Evolutionary conservation across 1,140 invertebrate species (phyloP), one percentile per base, ranked within the genome.

Genomic region (Hydropsyche tenuis): DNA sequence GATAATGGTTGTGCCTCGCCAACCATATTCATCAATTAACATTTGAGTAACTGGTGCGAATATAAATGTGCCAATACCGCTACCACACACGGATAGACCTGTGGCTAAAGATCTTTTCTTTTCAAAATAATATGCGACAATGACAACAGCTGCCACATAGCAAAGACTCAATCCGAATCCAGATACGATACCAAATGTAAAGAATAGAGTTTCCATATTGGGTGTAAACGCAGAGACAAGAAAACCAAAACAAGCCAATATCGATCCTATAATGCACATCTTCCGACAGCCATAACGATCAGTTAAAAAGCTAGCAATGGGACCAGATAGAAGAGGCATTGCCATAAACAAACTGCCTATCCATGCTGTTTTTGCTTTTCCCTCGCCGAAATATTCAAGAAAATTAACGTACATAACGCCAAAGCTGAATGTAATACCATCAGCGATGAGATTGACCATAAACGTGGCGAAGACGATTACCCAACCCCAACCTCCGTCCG

Each of bases 61-160:
- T 64, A 97, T 89, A 80, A 97, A 96, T 0, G 95, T 97, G 0
- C 96, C 92, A 48, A 94, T 93, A 6, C 93, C 93, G 79, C 93
- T 94, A 0, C 95, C 95, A 80, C 94, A 96, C 0, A 97, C 95
- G 0, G 95, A 93, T 22, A 98, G 86, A 0, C 96, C 96, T 0
- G 96, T 98, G 0, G 96, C 96, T 51, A 98, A 88, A 0, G 95
- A 96, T 63, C 96, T 85, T 79, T 90, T 92, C 78, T 94, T 94
- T 78, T 98, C 96, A 81, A 99, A 99, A 81, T 98, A 99, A 81
- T 96, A 97, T 0, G 96, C 95, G 1, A 99, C 96, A 76, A 96
- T 95, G 0, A 98, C 96, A 0, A 95, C 93, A 0, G 93, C 93
- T 0, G 95, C 92, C 0, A 97, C 94, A 80, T 94, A 95, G 79